Evolutionary conservation across 2,797 vertebrate species (phyloP).

Genomic region (Pogonophryne albipinna): DNA sequence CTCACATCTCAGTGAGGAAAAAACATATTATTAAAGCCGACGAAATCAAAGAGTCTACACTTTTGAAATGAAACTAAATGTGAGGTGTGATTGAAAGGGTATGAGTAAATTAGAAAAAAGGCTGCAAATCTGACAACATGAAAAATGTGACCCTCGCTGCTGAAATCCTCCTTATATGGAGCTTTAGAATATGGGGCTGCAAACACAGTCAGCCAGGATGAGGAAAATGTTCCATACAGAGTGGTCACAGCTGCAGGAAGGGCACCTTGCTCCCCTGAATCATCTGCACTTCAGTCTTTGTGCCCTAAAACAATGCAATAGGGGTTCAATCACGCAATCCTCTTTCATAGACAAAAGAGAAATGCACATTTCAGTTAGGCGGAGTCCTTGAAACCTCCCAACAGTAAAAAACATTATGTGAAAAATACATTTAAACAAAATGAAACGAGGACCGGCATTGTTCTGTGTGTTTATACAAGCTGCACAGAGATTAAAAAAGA

Average conservation of each 20-base stretch:
- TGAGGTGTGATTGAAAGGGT: background rate
- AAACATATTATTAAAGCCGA: slow-evolving; percentile 9
- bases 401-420: background rate
- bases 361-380: slow-evolving; percentile 24
- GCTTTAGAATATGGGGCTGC: slow-evolving; percentile 4
- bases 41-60: background rate
- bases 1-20: background rate
- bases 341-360: slow-evolving; percentile 17
- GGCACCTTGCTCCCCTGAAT: slow-evolving; percentile 21
- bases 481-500: slow-evolving; percentile 38
- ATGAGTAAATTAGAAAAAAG: background rate
- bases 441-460: slow-evolving; percentile 16
- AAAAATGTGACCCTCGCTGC: slow-evolving; percentile 20
- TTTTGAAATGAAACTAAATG: slow-evolving; percentile 1
- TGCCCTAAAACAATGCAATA: background rate
- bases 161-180: slow-evolving; percentile 19
- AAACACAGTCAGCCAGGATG: background rate
- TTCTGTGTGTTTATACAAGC: slow-evolving; percentile 31
- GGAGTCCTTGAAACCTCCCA: background rate
- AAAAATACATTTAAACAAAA: slow-evolving; percentile 8
- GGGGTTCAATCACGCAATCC: background rate
- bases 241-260: background rate
- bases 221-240: slow-evolving; percentile 17
- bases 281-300: slow-evolving; percentile 10
- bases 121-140: slow-evolving; percentile 18